Evolutionary conservation across 2,113 vertebrate species (phyloP).

Genomic region (Ciconia boyciana): DNA sequence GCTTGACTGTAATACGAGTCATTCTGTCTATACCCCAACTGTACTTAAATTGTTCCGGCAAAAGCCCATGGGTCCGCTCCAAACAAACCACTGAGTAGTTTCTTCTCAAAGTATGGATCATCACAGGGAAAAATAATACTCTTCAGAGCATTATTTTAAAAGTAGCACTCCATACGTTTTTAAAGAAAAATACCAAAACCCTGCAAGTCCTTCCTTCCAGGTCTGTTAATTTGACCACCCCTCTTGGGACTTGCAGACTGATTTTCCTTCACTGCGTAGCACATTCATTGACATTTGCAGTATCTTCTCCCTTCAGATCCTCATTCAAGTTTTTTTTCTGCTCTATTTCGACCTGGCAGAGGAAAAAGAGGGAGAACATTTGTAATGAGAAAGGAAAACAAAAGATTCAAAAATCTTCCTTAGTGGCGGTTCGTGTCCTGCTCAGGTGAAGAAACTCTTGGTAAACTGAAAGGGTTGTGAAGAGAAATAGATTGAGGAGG

Average conservation of each 20-base stretch:
- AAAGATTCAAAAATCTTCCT: background rate
- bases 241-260: background rate
- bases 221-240: background rate
- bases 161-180: constrained; percentile 1
- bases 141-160: background rate
- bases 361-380: background rate
- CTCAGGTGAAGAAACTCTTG: background rate
- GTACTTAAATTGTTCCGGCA: background rate
- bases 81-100: background rate
- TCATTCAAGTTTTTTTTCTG: constrained; percentile 76
- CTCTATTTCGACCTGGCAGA: constrained; percentile 84
- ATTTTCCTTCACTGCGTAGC: constrained; percentile 73
- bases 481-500: background rate
- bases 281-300: constrained; percentile 76
- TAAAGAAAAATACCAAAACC: background rate
- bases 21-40: background rate
- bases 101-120: background rate
- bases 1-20: background rate
- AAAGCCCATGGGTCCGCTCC: background rate
- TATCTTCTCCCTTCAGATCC: constrained; percentile 65
- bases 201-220: background rate
- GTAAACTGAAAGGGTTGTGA: background rate
- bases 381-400: background rate
- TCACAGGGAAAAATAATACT: background rate
- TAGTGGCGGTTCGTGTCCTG: background rate